Conservation (phyloP, 2,797 vertebrate species). For the Steatocranus sp. region DNA sequence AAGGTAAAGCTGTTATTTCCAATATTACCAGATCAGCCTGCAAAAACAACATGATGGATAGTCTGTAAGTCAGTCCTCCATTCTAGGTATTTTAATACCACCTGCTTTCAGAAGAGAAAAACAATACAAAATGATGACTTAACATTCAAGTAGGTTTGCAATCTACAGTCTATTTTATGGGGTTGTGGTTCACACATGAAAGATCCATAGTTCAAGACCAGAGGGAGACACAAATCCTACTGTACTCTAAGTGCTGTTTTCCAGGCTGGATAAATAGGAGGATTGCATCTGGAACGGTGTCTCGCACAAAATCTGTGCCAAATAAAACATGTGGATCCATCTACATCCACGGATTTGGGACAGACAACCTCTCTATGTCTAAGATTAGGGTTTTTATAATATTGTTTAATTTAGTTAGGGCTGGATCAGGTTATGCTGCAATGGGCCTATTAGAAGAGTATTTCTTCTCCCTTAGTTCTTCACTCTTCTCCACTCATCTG, state of each 20-base stretch:
- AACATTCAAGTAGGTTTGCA: background rate
- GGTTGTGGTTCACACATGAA: background rate
- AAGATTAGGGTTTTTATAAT: background rate
- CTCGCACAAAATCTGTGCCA: background rate
- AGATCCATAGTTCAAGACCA: background rate
- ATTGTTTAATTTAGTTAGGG: background rate
- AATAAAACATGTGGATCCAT: background rate
- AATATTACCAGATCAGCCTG: background rate
- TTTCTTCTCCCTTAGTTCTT: background rate
- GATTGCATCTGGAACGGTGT: background rate
- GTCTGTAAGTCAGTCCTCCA: background rate
- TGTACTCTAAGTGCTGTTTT: background rate
- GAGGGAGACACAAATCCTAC: background rate
- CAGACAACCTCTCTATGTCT: background rate
- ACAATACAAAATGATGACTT: background rate
- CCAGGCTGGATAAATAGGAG: background rate
- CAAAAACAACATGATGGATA: background rate
- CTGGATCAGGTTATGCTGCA: background rate
- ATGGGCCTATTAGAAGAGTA: background rate
- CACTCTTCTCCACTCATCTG: background rate
- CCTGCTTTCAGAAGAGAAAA: background rate
- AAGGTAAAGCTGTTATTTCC: background rate
- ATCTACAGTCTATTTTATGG: background rate
- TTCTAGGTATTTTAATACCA: background rate
- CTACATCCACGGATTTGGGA: background rate